These are phyloP conservation scores for Peromyscus melanophrys DNA, from an alignment of 2,797 vertebrate genomes.

Conservation along the genomic window DNA sequence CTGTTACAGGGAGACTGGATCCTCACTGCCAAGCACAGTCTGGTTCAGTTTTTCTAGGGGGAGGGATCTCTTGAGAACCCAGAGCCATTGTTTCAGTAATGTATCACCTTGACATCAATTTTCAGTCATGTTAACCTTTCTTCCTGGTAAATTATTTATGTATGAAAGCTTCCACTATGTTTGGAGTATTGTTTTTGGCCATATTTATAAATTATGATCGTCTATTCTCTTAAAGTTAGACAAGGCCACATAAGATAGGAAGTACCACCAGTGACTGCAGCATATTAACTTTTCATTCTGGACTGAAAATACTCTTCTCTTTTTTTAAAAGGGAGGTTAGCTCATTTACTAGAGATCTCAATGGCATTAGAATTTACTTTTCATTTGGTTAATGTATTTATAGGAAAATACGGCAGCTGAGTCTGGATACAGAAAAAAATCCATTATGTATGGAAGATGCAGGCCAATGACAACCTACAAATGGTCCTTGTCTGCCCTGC, in stretches of 20 bases:
- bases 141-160: conserved; percentile 34
- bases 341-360: background rate
- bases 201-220: conserved; percentile 52
- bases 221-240: conserved; percentile 48
- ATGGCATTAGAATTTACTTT: conserved; percentile 33
- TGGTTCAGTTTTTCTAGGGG: background rate
- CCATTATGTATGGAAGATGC: background rate
- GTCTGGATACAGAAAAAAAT: conserved; percentile 18
- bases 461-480: conserved; percentile 53
- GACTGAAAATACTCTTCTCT: conserved; percentile 6
- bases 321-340: background rate
- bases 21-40: background rate
- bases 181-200: background rate
- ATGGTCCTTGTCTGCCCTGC: background rate
- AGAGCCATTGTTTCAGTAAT: conserved; percentile 24
- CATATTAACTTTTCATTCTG: background rate
- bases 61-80: background rate
- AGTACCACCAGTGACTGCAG: background rate
- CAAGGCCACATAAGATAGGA: conserved; percentile 34
- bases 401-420: conserved; percentile 24
- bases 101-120: conserved; percentile 45
- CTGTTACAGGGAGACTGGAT: background rate
- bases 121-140: conserved; percentile 56
- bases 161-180: conserved; percentile 9
- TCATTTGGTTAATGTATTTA: conserved; percentile 7